Conservation (phyloP, 2,888 invertebrate species). For the Ctenicera cuprea region DNA sequence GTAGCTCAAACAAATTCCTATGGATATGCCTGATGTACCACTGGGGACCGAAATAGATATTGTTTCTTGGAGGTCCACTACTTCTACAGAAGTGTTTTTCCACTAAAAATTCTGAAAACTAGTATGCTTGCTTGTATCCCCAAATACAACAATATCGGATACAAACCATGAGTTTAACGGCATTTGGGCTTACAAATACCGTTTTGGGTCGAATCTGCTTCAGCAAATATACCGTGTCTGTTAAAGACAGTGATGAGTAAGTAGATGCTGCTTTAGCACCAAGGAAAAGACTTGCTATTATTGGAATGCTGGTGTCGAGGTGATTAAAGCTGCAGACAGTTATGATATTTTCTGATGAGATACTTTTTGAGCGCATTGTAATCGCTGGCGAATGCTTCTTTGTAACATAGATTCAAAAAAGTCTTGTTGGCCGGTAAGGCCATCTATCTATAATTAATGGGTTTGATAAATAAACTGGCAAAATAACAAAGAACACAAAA, state of each 20-base stretch:
- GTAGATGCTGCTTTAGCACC: slow-evolving; percentile 66
- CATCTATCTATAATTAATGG: slow-evolving; percentile 40
- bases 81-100: slow-evolving; percentile 49
- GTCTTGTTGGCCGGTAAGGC: slow-evolving; percentile 58
- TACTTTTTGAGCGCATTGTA: slow-evolving; percentile 62
- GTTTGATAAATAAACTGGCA: no score
- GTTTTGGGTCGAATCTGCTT: slow-evolving; percentile 58
- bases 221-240: slow-evolving; percentile 59
- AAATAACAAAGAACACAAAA: no score
- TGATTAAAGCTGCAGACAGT: slow-evolving; percentile 72
- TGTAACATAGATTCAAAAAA: slow-evolving; percentile 65
- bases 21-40: slow-evolving; percentile 59
- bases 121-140: slow-evolving; percentile 41
- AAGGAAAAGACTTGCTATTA: slow-evolving; percentile 72
- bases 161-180: slow-evolving; percentile 52
- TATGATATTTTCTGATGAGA: slow-evolving; percentile 71
- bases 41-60: slow-evolving; percentile 58
- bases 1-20: slow-evolving; percentile 58
- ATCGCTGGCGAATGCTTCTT: slow-evolving; percentile 19
- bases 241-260: slow-evolving; percentile 59
- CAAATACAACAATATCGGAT: slow-evolving; percentile 57
- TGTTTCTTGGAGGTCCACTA: slow-evolving; percentile 50
- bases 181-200: slow-evolving; percentile 56
- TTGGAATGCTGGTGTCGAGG: slow-evolving; percentile 71
- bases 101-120: slow-evolving; percentile 58